Percentiles rank a stretch among this genome's conserved stretches.
Evolutionary conservation across 1,140 invertebrate species (phyloP).

Genomic region (Gonioctena quinquepunctata): DNA sequence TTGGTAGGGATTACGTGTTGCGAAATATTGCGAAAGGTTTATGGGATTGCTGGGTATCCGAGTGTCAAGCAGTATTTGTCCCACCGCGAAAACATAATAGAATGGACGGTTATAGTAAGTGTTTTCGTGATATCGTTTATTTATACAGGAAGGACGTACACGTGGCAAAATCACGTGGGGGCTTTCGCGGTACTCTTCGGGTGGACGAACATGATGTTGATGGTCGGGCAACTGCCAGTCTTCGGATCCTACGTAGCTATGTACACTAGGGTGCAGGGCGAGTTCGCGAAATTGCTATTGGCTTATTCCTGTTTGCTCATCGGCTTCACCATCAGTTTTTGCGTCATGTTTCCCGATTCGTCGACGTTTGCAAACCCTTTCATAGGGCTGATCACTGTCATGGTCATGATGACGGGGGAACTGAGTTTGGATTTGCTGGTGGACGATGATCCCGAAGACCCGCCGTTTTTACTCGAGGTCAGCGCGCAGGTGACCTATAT

Average conservation of each 20-base stretch:
- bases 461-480: conserved; percentile 66
- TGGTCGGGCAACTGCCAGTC: conserved; percentile 82
- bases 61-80: conserved; percentile 77
- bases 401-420: conserved; percentile 91
- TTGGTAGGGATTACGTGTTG: conserved; percentile 73
- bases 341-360: conserved; percentile 80
- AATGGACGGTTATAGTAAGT: conserved; percentile 82
- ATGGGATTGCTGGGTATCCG: conserved; percentile 75
- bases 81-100: conserved; percentile 81
- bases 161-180: conserved; percentile 81
- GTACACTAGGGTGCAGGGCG: conserved; percentile 83
- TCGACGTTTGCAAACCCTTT: conserved; percentile 78
- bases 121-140: conserved; percentile 81
- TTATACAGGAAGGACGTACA: conserved; percentile 74
- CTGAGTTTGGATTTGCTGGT: conserved; percentile 72
- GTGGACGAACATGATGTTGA: conserved; percentile 86
- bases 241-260: conserved; percentile 87
- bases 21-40: conserved; percentile 76
- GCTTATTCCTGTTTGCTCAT: conserved; percentile 83
- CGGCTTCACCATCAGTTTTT: conserved; percentile 85
- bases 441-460: conserved; percentile 65
- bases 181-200: conserved; percentile 82
- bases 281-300: conserved; percentile 81
- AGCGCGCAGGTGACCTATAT: conserved; percentile 76
- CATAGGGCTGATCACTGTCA: conserved; percentile 77